Base-by-base conservation (phyloP, 2,888 invertebrate genomes). In the Podotricha telesiphe region DNA sequence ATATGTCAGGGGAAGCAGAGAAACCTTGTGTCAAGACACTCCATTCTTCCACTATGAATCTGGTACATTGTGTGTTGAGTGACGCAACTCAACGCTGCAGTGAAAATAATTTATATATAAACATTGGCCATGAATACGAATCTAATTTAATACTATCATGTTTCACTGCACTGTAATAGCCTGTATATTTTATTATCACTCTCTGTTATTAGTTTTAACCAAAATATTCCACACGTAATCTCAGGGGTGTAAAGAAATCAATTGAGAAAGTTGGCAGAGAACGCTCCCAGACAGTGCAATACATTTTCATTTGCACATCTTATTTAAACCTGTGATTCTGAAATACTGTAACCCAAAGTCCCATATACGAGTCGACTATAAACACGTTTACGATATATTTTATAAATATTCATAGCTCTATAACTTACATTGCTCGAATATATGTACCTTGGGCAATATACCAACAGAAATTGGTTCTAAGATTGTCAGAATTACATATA, bases 291-390 rank as follows among this genome's bases (percentile, higher is more conserved):
- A 69, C 67, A 67, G 72, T 56, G 72, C 70, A 56, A 74, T 75
- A 73, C 71, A 71, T 75, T 75, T 74, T 73, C 73, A 75, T 75
- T 75, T 74, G 67, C 67, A 56, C 55, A 64, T 72, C 64, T 59
- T 48, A 53, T 67, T 67, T 70, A 65, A 62, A 62, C 61, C 48
- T 65, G 70, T 71, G 68, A 70, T 69, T 66, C 58, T 56, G 68
- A 67, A 67, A 68, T 66, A 69, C 50, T 47, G 34, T 51, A 65
- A 67, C 58, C 50, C 37, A 48, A 20, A 51, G 37, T 63, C 42
- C 51, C 50, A 34, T 34, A 61, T 48, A 17, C 48, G n/a, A n/a
- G n/a, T n/a, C n/a, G n/a, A 45, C 45, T 19, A 45, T 48, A 47
- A 61, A 34, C 0, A 61, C 45, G 47, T n/a, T 37, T 63, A 40